Evolutionary conservation across 1,140 invertebrate species (phyloP), one percentile per base, ranked within the genome.

Genomic region (Nasonia giraulti): DNA sequence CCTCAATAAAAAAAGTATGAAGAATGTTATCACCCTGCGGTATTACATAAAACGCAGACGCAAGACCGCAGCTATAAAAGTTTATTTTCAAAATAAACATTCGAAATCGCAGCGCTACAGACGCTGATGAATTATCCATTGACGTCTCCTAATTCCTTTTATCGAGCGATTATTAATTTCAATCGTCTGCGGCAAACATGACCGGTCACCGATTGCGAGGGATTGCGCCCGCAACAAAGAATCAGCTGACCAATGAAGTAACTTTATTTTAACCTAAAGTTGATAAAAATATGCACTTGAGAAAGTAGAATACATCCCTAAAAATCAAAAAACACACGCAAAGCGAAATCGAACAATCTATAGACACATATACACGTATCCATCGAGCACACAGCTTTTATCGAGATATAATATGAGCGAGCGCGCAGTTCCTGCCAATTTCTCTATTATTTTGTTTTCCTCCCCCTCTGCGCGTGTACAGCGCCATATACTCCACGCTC

Each of bases 381-480:
- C 17, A 62, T 62, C 55, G 20, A 62, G 20, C 17, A 20, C 7
- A 20, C 4, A 62, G 17, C 55, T 6, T 62, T 20, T 62, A 62
- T 62, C 47, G 11, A 12, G 47, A 62, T 62, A 62, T 62, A 62
- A 62, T 62, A 62, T 62, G 27, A 27, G 27, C 27, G 27, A 62
- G 55, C 55, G 55, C 17, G 17, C 20, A n/a, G 6, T 31, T 44
- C 37, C 2, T 31, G 74, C 74, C 27, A 73, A 73, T 76, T 76
- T 76, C 74, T 76, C 50, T 78, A 23, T 78, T 62, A n/a, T 55
- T 62, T 23, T 62, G 33, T 68, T 80, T 78, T 78, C 27, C 23
- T 71, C 66, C n/a, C 66, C 20, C 66, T 68, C 20, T 68, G 1
- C 11, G 2, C 66, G 5, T 0, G 3, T 37, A 37, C 5, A 37